Conservation (phyloP, 30 jellyfish, hydroid and myxozoan genomes). For the Aurelia sp. region DNA sequence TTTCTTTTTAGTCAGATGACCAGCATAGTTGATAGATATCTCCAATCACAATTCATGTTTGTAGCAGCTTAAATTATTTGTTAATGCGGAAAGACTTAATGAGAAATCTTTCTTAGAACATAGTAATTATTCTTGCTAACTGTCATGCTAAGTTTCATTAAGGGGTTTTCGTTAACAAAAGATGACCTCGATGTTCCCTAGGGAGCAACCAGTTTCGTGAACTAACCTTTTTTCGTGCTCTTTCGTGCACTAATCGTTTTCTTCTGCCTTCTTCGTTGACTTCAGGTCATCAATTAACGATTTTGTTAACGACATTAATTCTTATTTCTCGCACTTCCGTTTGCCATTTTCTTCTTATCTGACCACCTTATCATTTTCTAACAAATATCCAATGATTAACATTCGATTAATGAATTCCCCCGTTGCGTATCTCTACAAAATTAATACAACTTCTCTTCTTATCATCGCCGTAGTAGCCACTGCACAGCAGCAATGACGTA, state of each 20-base stretch:
- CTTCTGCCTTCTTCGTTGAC: not conserved
- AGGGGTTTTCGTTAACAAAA: slow-evolving; percentile 38
- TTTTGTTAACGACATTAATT: slow-evolving; percentile 12
- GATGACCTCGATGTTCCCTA: slow-evolving; percentile 39
- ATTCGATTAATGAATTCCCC: too few species aligned
- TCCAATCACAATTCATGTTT: slow-evolving; percentile 19
- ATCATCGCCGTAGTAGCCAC: too few species aligned
- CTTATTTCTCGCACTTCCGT: slow-evolving; percentile 66
- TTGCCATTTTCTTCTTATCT: slow-evolving; percentile 20
- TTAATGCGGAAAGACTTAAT: slow-evolving; percentile 63
- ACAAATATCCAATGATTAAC: too few species aligned
- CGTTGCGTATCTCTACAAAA: too few species aligned
- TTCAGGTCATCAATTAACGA: slow-evolving; percentile 54
- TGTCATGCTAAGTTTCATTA: slow-evolving; percentile 69
- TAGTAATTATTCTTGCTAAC: slow-evolving; percentile 65
- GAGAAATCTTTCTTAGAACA: slow-evolving; percentile 42
- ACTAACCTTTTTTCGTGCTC: not conserved
- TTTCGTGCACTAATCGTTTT: too few species aligned
- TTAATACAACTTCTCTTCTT: too few species aligned
- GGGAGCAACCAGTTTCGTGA: slow-evolving; percentile 46
- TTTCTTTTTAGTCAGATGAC: not conserved
- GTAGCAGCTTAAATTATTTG: slow-evolving; percentile 53
- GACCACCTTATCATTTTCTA: not conserved
- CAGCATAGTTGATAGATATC: not conserved
- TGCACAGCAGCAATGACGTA: too few species aligned